Evolutionary conservation across 1,140 invertebrate species (phyloP).

Genomic region (Gerris buenoi): DNA sequence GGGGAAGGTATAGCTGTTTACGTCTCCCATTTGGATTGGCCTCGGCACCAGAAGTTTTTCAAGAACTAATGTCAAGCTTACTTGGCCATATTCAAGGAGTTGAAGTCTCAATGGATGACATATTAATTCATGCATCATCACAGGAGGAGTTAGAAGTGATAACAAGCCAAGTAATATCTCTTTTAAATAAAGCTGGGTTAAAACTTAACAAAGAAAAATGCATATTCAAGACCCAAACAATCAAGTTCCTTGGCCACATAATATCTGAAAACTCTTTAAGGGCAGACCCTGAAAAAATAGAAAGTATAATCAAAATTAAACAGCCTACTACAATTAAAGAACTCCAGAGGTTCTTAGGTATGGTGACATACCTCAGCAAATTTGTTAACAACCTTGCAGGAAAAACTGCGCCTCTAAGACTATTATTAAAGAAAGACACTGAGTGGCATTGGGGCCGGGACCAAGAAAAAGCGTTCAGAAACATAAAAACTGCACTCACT

Average conservation of each 20-base stretch:
- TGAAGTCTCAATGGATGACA: neutral
- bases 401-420: no score
- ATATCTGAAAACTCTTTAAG: no score
- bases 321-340: neutral
- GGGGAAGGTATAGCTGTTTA: neutral
- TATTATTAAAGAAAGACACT: no score
- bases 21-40: neutral
- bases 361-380: neutral
- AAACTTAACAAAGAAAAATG: neutral
- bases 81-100: neutral
- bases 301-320: neutral
- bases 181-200: neutral
- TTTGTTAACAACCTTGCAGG: no score
- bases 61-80: neutral
- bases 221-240: neutral
- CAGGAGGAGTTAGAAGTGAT: neutral
- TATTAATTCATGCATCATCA: neutral
- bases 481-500: no score
- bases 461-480: no score
- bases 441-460: no score
- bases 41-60: neutral
- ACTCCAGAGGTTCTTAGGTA: neutral
- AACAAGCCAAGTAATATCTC: neutral
- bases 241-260: neutral
- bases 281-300: neutral